Base-by-base conservation (phyloP, 2,797 vertebrate genomes). In the Sternotherus odoratus region DNA sequence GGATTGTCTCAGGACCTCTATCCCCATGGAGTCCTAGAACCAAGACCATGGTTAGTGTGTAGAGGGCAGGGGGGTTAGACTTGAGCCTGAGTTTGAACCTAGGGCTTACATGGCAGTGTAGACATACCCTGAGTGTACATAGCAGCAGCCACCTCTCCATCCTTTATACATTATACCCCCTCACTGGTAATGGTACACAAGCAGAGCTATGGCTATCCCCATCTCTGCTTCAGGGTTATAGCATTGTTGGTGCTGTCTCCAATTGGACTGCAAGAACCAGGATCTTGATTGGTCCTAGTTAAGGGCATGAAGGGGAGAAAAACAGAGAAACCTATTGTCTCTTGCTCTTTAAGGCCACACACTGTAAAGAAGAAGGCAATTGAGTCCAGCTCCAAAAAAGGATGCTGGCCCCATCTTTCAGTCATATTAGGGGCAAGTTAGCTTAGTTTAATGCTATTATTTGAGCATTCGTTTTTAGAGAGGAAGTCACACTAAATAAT, bases 401-500 rank as follows among this genome's bases (percentile, higher is more conserved):
- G 54, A 86, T 33, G 66, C 39, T 50, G 17, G 50, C 36, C 86
- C 8, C 54, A 33, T 12, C 6, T 17, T 77, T 86, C 72, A 82
- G 11, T 56, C 17, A 9, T 10, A 0, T 60, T 77, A 10, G 39
- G 53, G 13, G 43, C 23, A 43, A 87, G 19, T 24, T 54, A 54
- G 21, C 24, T 26, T 23, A 10, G 10, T 79, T 89, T 48, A 60
- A 43, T 79, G 66, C n/a, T 79, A 77, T 56, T 89, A 82, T 43
- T 26, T 74, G 48, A 86, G 16, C 39, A 83, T 88, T 89, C 89
- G 88, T 92, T 93, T 95, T 93, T 87, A 93, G 79, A 91, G 74
- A 95, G 60, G 54, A 94, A 88, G 91, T 57, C 12, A 85, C 79
- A 69, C 91, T 83, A 93, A 94, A 96, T 89, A 69, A 43, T 46